Evolutionary conservation across 1,140 invertebrate genomes (phyloP).

Genomic region (Drosophila neocordata): DNA sequence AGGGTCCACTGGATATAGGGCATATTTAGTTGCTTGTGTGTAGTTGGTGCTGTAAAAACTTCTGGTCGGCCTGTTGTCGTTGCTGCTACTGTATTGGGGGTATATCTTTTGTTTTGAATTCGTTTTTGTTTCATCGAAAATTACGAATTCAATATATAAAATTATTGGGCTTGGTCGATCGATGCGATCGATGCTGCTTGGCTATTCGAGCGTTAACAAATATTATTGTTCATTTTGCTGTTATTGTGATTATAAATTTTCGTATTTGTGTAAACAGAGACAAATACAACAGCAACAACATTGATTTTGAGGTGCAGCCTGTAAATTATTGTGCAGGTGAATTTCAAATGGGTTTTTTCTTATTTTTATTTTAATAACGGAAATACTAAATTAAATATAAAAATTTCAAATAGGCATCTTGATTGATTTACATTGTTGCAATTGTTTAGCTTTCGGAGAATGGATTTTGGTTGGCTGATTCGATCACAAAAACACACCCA

Average conservation of each 20-base stretch:
- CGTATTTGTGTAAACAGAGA: conserved; percentile 64
- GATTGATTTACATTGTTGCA: conserved; percentile 70
- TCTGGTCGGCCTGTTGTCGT: conserved; percentile 4
- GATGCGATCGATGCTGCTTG: conserved; percentile 10
- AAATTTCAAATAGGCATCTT: conserved; percentile 56
- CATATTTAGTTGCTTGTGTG: background rate
- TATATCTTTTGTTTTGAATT: conserved; percentile 54
- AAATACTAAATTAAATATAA: conserved; percentile 76
- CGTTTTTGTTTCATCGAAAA: conserved; percentile 52
- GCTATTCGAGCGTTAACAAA: conserved; percentile 80
- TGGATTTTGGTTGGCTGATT: conserved; percentile 28
- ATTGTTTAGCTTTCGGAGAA: conserved; percentile 45
- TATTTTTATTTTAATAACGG: conserved; percentile 69
- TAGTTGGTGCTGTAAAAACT: conserved; percentile 12
- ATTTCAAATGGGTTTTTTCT: conserved; percentile 35
- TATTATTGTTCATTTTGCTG: conserved; percentile 81
- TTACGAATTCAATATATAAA: conserved; percentile 69
- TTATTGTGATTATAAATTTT: conserved; percentile 82
- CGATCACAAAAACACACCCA: conserved; percentile 55
- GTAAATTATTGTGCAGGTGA: conserved; percentile 73
- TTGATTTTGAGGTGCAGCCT: conserved; percentile 62
- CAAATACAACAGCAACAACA: conserved; percentile 35
- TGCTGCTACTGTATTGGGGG: conserved; percentile 28
- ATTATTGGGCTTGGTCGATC: conserved; percentile 76
- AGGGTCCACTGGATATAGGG: background rate